Evolutionary conservation across 2,888 invertebrate species (phyloP).

Genomic region (Hedychridium roseum): DNA sequence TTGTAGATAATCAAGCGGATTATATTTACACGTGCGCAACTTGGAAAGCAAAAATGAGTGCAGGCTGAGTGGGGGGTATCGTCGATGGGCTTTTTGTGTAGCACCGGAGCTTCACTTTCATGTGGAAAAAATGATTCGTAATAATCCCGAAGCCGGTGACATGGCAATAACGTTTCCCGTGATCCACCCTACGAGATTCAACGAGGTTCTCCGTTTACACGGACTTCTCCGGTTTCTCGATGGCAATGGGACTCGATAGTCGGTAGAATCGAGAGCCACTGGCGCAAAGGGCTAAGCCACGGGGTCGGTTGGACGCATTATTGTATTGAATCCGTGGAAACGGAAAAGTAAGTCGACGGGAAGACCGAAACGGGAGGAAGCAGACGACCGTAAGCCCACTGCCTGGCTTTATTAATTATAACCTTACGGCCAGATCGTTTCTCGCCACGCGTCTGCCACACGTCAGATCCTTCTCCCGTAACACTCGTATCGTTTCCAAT

Average conservation of each 20-base stretch:
- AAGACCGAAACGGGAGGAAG: slow-evolving; percentile 20
- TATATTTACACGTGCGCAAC: too few relatives aligned
- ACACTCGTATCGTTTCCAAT: too few relatives aligned
- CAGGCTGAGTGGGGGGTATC: slow-evolving; percentile 8
- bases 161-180: slow-evolving; percentile 54
- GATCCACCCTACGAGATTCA: slow-evolving; percentile 42
- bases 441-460: slow-evolving; percentile 5
- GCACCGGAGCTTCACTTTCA: slow-evolving; percentile 47
- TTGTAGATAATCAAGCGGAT: too few relatives aligned
- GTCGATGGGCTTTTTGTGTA: slow-evolving; percentile 13
- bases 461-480: too few relatives aligned
- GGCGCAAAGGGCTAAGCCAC: slow-evolving; percentile 36
- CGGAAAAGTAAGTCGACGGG: slow-evolving; percentile 42
- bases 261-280: slow-evolving; percentile 35
- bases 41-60: too few relatives aligned
- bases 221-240: too few relatives aligned
- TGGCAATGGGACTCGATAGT: too few relatives aligned
- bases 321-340: slow-evolving; percentile 56
- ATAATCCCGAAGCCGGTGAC: slow-evolving; percentile 57
- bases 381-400: slow-evolving; percentile 24
- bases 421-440: slow-evolving; percentile 25
- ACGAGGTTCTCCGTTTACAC: slow-evolving; percentile 30
- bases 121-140: slow-evolving; percentile 57
- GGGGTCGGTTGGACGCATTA: slow-evolving; percentile 37
- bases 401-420: slow-evolving; percentile 47